Conservation (phyloP, 1,140 invertebrate species). For the Cydia splendana region DNA sequence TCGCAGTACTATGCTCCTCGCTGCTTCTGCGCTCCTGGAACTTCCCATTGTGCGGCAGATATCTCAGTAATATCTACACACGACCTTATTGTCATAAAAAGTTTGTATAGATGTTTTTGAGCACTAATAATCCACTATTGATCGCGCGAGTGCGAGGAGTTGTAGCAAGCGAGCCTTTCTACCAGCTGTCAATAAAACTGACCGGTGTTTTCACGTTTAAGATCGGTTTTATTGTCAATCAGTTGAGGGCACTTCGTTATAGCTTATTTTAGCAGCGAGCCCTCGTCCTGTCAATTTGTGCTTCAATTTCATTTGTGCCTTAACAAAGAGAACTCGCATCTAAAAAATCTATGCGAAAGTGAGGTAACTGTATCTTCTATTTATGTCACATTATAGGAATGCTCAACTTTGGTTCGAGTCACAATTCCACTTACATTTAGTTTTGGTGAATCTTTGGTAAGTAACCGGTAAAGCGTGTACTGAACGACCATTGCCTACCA, state of each 20-base stretch:
- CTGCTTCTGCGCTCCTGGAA: background rate
- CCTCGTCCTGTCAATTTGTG: constrained; percentile 24
- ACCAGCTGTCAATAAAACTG: background rate
- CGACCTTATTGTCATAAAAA: constrained; percentile 1
- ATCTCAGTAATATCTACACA: constrained; percentile 14
- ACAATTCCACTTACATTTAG: constrained; percentile 29
- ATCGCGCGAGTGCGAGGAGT: background rate
- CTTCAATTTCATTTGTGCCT: constrained; percentile 30
- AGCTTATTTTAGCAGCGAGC: constrained; percentile 30
- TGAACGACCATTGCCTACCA: constrained; percentile 31
- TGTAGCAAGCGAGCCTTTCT: background rate
- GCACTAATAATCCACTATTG: background rate
- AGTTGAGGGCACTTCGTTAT: constrained; percentile 15
- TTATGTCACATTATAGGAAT: constrained; percentile 30
- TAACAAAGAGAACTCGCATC: constrained; percentile 24
- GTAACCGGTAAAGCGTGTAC: constrained; percentile 29
- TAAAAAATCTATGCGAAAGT: constrained; percentile 30
- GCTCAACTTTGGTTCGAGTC: constrained; percentile 17
- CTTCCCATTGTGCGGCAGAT: background rate
- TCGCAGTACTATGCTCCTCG: background rate
- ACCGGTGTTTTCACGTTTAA: background rate
- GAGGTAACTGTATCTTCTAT: constrained; percentile 28
- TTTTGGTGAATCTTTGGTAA: constrained; percentile 31
- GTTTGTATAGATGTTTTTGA: constrained; percentile 9
- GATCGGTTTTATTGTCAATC: constrained; percentile 2